A percentile compares a stretch with the other conserved stretches of the same genome.
Conservation (phyloP, 2,113 vertebrate genomes). For the Lethenteron reissneri region DNA sequence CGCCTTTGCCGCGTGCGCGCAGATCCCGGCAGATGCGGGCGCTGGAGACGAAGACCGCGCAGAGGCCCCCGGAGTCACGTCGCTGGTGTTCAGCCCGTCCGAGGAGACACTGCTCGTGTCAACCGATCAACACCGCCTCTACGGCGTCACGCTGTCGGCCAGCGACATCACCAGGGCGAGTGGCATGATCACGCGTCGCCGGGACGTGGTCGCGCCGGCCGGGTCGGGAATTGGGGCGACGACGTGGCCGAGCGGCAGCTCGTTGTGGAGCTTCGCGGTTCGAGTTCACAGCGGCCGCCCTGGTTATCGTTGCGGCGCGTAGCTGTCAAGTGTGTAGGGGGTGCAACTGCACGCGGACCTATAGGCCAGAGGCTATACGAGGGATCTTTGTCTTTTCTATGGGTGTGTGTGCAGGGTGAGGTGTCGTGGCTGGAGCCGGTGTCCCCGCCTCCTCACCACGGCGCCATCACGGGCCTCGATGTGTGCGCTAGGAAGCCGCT, state of each 20-base stretch:
- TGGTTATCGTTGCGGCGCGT: no score
- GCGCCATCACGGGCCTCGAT: constrained; percentile 49
- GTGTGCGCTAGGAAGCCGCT: constrained; percentile 56
- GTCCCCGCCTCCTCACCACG: constrained; percentile 46
- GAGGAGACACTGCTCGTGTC: constrained; percentile 43
- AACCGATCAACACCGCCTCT: constrained; percentile 53
- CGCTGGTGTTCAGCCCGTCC: constrained; percentile 60
- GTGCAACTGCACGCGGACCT: no score
- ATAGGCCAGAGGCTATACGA: no score
- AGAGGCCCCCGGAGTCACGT: constrained; percentile 33
- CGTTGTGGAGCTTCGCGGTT: no score
- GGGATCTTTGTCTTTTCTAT: constrained; percentile 7
- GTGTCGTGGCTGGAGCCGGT: constrained; percentile 41
- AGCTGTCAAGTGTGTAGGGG: no score
- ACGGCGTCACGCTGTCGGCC: constrained; percentile 36
- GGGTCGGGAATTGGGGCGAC: no score
- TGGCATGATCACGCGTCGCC: no score
- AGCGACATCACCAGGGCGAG: constrained; percentile 25
- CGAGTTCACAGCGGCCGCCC: no score
- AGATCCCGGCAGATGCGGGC: constrained; percentile 47
- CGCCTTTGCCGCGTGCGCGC: constrained; percentile 2
- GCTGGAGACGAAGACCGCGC: constrained; percentile 25
- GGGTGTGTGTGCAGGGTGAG: constrained; percentile 25
- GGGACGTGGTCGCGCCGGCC: no score
- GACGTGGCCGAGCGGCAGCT: no score